Percentiles rank a stretch among this genome's conserved stretches.
phyloP scores from a whole-genome alignment of 1,140 invertebrate species.

The Neelides sp. region DNA sequence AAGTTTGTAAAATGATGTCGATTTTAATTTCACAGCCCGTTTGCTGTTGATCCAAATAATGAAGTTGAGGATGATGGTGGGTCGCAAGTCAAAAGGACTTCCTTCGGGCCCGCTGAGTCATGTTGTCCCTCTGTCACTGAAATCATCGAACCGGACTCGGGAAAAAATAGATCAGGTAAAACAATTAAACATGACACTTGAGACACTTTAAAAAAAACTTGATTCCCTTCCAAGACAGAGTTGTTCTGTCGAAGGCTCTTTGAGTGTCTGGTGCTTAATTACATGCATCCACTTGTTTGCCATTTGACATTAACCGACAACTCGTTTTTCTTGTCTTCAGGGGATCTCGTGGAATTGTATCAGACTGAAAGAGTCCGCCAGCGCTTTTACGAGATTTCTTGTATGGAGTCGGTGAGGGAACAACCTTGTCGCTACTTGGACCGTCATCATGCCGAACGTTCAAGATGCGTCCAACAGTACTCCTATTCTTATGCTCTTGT shows the following conservation, averaged over 20 bases:
- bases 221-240: background rate
- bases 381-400: conserved; percentile 67
- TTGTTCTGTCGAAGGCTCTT: background rate
- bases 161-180: conserved; percentile 46
- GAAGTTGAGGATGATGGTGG: background rate
- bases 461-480: conserved; percentile 66
- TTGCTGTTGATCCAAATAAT: conserved; percentile 2
- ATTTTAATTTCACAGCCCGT: conserved; percentile 7
- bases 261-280: background rate
- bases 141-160: conserved; percentile 61
- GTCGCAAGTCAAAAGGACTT: background rate
- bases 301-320: background rate
- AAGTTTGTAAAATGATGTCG: background rate
- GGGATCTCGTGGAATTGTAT: conserved; percentile 27
- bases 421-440: conserved; percentile 64
- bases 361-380: conserved; percentile 35
- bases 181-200: background rate
- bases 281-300: background rate
- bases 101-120: conserved; percentile 1
- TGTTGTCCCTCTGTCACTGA: conserved; percentile 67
- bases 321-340: conserved; percentile 15
- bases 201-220: background rate
- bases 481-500: conserved; percentile 74
- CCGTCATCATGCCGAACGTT: conserved; percentile 50
- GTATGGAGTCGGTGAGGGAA: conserved; percentile 52